phyloP scores from a whole-genome alignment of 2,113 vertebrate species.

The Ctenodactylus gundi region DNA sequence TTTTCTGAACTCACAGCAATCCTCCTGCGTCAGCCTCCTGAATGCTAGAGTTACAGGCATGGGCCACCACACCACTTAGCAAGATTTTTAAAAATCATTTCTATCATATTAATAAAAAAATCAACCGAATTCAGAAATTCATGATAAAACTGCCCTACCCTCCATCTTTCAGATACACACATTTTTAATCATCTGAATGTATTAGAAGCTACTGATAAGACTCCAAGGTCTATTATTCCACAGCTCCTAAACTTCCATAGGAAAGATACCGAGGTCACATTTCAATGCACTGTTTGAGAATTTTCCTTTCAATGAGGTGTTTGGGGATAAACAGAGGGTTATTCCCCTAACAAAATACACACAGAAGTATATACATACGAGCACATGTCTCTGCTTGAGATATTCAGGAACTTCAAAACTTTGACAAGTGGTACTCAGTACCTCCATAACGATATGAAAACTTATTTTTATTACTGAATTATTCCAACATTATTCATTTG shows the following conservation, averaged over 20 bases:
- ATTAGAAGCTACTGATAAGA: conserved; percentile 9
- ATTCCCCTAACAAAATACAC: background rate
- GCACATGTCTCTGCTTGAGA: conserved; percentile 1
- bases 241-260: background rate
- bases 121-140: conserved; percentile 25
- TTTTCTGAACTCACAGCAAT: no score
- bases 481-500: conserved; percentile 9
- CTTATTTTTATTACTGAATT: conserved; percentile 39
- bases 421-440: background rate
- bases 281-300: background rate
- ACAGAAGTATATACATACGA: background rate
- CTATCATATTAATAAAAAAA: conserved; percentile 40
- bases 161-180: background rate
- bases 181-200: conserved; percentile 25
- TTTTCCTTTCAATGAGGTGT: background rate
- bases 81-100: no score
- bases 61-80: no score
- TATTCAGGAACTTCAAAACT: background rate
- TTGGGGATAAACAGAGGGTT: background rate
- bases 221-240: background rate
- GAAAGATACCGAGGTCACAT: conserved; percentile 30
- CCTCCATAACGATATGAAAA: background rate
- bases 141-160: conserved; percentile 27
- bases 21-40: no score
- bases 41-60: no score